Base-by-base conservation (phyloP, 1,140 invertebrate species). In the Trichonephila inaurata region DNA sequence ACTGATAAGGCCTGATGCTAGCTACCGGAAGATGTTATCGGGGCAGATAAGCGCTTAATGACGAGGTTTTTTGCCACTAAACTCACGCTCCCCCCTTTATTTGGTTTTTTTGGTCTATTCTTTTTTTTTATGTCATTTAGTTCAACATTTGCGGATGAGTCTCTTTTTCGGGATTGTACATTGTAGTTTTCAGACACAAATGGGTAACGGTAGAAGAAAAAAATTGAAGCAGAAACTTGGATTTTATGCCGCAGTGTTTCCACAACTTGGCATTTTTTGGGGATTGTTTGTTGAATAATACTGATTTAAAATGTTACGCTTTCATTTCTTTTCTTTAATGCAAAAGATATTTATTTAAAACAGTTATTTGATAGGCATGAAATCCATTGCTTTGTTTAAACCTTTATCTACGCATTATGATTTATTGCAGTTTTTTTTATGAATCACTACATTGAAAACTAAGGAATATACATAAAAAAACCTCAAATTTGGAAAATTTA, bases 1-100 rank as follows among this genome's bases (percentile, higher is more conserved):
- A 33, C 51, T 33, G 66, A 90, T 89, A 89, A 89, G 58, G 44
- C 44, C 16, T 51, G 18, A 66, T 40, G 44, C 18, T 58, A 33
- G 89, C 89, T 90, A 90, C 89, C 72, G 89, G 69, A 90, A 90
- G 89, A 90, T 90, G 89, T 90, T 90, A 90, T 90, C 89, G 28
- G 4, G n/a, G 62, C 4, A 90, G 89, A 90, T 90, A 90, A 90
- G 89, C 28, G 89, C 64, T 60, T 90, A 90, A 81, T 81, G 89
- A 81, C 89, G 89, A 61, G 24, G n/a, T 90, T 90, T 90, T 90
- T 90, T 60, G 51, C 44, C 33, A 40, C 40, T 85, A 85, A 85
- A 85, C 40, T 58, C 44, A n/a, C 40, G 44, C 24, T 44, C 82
- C 82, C 82, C 24, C 10, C 7, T 51, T 12, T 51, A 51, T 81